These are phyloP conservation scores for Glandiceps talaboti DNA, from an alignment of 53 echinoderm and acorn worm species.

Conservation along the genomic window DNA sequence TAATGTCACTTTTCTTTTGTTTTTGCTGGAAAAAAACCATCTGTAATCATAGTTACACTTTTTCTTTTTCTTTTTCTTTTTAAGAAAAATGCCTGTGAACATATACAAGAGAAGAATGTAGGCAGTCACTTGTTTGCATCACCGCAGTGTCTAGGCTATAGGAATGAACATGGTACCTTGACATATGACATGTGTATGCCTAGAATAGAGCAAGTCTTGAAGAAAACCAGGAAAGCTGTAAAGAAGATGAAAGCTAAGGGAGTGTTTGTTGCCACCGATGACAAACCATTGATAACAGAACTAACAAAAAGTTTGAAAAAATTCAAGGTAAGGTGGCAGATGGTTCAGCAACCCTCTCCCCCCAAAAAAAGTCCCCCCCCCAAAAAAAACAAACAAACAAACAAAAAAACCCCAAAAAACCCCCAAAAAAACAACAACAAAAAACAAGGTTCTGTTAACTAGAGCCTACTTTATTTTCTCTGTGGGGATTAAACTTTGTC, in stretches of 20 bases:
- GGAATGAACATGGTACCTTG: constrained; percentile 57
- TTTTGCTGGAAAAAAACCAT: no score
- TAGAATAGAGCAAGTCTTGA: constrained; percentile 33
- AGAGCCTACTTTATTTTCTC: no score
- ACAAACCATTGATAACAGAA: constrained; percentile 43
- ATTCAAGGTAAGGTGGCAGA: constrained; percentile 4
- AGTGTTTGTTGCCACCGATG: constrained; percentile 78
- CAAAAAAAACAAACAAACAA: no score
- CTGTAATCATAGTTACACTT: no score
- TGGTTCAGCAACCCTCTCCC: no score
- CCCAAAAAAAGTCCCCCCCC: no score
- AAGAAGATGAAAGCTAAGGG: constrained; percentile 65
- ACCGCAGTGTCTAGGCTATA: constrained; percentile 83
- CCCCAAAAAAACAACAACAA: no score
- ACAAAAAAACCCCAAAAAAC: no score
- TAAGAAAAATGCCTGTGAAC: constrained; percentile 59
- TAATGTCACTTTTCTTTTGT: no score
- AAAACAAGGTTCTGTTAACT: no score
- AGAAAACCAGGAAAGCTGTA: constrained; percentile 46
- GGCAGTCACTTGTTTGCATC: constrained; percentile 70
- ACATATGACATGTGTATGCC: constrained; percentile 66
- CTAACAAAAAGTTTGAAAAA: constrained; percentile 8
- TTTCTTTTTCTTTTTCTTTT: background rate
- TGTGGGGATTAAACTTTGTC: no score
- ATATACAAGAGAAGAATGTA: constrained; percentile 13